Base-by-base conservation (phyloP, 2,888 invertebrate genomes). In the Mythimna impura region DNA sequence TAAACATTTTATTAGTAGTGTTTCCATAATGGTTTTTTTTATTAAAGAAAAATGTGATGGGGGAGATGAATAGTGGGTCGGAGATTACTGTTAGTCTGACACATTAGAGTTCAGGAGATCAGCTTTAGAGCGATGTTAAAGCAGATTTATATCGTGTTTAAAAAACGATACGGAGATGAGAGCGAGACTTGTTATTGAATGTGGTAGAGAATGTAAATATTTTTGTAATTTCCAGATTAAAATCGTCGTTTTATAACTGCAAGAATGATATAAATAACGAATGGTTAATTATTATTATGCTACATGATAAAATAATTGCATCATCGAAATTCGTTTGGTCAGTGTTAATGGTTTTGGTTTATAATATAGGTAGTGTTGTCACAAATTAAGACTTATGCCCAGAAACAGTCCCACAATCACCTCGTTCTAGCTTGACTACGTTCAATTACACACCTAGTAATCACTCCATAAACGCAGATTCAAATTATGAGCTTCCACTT, bases 401-500 rank as follows among this genome's bases (percentile, higher is more conserved):
- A 66, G 50, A 66, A 71, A 79, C 57, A 82, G 70, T 62, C 22
- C 9, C 22, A 60, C 25, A 62, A 71, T 74, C 75, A 74, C 50
- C 58, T 78, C 66, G 62, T 60, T 54, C 60, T 40, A 58, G 43
- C 65, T 82, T 43, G 65, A 79, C 68, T 66, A 67, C 47, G 34
- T 47, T 63, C 65, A 75, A 79, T 80, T 68, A 80, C 55, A 79
- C 8, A 63, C 61, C 62, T 25, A 60, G 66, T 79, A 81, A 81
- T 81, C 62, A 83, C 62, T 63, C 54, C 65, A 79, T 83, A 81
- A 83, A 74, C 36, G 58, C n/a, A 64, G 25, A 68, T 69, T 74
- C 57, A 70, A 78, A 82, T 81, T 75, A 66, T 60, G 9, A 68
- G 79, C 74, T 81, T 75, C 83, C 71, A 83, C 70, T 79, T 66